phyloP scores from a whole-genome alignment of 2,888 invertebrate species.

The Zeuzera pyrina region DNA sequence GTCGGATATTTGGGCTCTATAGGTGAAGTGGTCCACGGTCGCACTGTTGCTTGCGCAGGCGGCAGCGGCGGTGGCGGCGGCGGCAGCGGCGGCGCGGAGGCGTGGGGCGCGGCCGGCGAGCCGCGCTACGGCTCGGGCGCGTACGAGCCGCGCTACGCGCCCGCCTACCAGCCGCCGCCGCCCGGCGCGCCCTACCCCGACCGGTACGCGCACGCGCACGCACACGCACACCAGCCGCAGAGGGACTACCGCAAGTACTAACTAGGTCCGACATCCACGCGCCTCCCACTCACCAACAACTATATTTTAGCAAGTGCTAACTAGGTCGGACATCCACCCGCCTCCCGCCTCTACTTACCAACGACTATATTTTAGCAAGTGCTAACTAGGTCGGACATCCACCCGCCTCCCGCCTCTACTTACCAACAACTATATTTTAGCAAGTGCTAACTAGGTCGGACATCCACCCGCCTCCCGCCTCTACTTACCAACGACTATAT shows the following conservation, averaged over 20 bases:
- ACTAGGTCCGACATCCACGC: not conserved
- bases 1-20: not conserved
- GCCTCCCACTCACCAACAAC: not conserved
- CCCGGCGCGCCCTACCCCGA: slow-evolving; percentile 59
- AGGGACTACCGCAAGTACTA: slow-evolving; percentile 12
- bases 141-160: slow-evolving; percentile 53
- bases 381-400: no score
- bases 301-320: no score
- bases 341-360: no score
- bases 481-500: no score
- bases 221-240: slow-evolving; percentile 19
- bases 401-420: no score
- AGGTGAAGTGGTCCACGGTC: not conserved
- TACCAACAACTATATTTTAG: no score
- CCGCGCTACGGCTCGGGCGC: slow-evolving; percentile 36
- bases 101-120: slow-evolving; percentile 28
- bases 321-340: no score
- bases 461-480: no score
- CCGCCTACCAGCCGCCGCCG: slow-evolving; percentile 62
- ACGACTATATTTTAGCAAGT: no score
- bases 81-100: slow-evolving; percentile 37
- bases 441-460: no score
- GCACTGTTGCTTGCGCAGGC: slow-evolving; percentile 3
- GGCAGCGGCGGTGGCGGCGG: slow-evolving; percentile 27
- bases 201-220: slow-evolving; percentile 50